These are phyloP conservation scores for Enteromius fasciolatus DNA, from an alignment of 2,797 vertebrate genomes.

Conservation along the genomic window DNA sequence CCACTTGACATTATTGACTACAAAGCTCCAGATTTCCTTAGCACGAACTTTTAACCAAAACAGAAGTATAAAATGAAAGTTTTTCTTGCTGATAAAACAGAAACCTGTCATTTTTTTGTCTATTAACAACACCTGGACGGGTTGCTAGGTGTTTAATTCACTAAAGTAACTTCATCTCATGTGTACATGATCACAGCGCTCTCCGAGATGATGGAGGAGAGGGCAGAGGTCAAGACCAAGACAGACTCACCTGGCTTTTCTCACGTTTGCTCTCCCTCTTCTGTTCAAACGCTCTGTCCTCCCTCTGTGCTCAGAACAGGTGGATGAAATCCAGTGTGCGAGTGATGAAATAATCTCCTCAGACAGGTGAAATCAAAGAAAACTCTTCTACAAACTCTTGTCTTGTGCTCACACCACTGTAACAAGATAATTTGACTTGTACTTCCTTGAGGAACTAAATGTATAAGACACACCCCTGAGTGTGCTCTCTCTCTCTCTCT, in stretches of 20 bases:
- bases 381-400: slow-evolving; percentile 59
- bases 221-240: slow-evolving; percentile 42
- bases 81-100: neutral
- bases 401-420: slow-evolving; percentile 65
- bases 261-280: slow-evolving; percentile 70
- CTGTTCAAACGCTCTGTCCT: slow-evolving; percentile 62
- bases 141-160: neutral
- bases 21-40: neutral
- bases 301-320: slow-evolving; percentile 58
- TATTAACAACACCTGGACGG: neutral
- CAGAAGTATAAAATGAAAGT: neutral
- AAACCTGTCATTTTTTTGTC: neutral
- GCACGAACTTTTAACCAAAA: neutral
- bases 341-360: slow-evolving; percentile 65
- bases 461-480: slow-evolving; percentile 81
- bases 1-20: neutral
- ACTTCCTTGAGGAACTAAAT: slow-evolving; percentile 89
- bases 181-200: neutral
- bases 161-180: neutral
- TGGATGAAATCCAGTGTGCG: slow-evolving; percentile 66
- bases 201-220: slow-evolving; percentile 30
- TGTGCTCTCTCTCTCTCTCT: slow-evolving; percentile 40
- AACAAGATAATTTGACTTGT: slow-evolving; percentile 78
- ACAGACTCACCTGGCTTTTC: slow-evolving; percentile 75
- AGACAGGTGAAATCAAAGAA: slow-evolving; percentile 40